phyloP scores from a whole-genome alignment of 1,140 invertebrate genomes.

The Papilio machaon region DNA sequence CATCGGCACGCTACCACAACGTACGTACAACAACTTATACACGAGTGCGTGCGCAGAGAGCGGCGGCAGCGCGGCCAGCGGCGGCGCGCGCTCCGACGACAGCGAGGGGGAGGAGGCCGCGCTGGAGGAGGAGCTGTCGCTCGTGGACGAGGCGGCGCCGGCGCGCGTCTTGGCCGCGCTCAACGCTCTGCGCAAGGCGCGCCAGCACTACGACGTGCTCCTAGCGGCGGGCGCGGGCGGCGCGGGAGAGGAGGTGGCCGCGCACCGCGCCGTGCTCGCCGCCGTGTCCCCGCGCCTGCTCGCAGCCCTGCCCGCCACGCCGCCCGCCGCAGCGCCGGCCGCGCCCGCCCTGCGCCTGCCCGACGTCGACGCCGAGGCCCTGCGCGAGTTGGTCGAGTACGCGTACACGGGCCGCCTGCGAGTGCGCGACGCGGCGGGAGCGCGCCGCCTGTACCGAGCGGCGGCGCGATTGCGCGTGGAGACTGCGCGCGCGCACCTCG shows the following conservation, averaged over 20 bases:
- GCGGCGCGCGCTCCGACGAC: constrained; percentile 56
- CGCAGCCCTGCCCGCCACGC: constrained; percentile 84
- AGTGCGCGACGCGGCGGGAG: constrained; percentile 76
- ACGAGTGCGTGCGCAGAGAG: constrained; percentile 27
- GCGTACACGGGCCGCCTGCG: not conserved
- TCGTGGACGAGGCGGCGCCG: constrained; percentile 43
- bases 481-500: constrained; percentile 86
- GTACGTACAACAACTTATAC: too few relatives aligned
- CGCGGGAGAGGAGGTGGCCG: constrained; percentile 88
- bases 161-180: constrained; percentile 51
- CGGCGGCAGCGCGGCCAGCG: constrained; percentile 48
- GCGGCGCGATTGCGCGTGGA: constrained; percentile 89
- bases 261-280: constrained; percentile 88
- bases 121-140: constrained; percentile 47
- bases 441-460: constrained; percentile 88
- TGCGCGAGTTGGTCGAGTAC: not conserved
- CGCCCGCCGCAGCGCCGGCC: constrained; percentile 53
- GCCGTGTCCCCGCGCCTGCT: constrained; percentile 88
- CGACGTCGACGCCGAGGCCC: constrained; percentile 70
- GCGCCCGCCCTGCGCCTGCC: constrained; percentile 88
- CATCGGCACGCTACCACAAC: not conserved
- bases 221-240: constrained; percentile 87
- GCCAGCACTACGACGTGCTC: constrained; percentile 84
- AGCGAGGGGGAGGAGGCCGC: constrained; percentile 56
- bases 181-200: constrained; percentile 83